A percentile compares a stretch with the other conserved stretches of the same genome.
phyloP scores from a whole-genome alignment of 2,113 vertebrate species.

The Malurus cyaneus region DNA sequence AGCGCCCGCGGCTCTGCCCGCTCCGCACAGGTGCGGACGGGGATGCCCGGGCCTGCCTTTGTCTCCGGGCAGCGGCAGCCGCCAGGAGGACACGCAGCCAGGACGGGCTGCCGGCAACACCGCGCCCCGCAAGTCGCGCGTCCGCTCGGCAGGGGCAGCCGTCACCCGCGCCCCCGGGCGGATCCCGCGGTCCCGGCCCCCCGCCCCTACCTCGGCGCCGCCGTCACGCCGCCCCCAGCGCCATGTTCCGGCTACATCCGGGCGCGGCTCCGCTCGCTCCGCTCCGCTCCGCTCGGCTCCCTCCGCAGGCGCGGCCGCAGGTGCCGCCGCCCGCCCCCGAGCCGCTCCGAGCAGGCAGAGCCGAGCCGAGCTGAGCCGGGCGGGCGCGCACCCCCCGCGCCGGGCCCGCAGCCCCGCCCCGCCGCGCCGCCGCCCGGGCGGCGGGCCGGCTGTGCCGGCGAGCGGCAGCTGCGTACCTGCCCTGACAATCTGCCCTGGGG shows the following conservation, averaged over 20 bases:
- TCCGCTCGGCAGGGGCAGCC: background rate
- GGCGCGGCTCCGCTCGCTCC: too few species aligned
- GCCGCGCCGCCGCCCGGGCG: too few species aligned
- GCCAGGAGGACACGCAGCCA: background rate
- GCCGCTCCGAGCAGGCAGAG: too few species aligned
- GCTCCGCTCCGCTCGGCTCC: too few species aligned
- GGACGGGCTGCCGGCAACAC: background rate
- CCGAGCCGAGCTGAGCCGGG: too few species aligned
- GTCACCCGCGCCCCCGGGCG: background rate
- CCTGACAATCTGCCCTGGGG: background rate
- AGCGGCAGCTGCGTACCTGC: background rate
- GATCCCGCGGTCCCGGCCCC: background rate
- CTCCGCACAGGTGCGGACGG: background rate
- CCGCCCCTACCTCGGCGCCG: background rate
- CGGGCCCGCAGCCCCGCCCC: too few species aligned
- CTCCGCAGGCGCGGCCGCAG: too few species aligned
- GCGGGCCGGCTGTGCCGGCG: too few species aligned
- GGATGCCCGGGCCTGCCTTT: constrained; percentile 15
- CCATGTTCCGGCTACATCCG: background rate
- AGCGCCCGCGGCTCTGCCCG: background rate
- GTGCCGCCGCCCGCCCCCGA: too few species aligned
- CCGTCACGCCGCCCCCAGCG: background rate
- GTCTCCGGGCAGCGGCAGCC: background rate
- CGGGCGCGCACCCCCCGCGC: too few species aligned
- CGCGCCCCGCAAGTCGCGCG: background rate